Conservation (phyloP, 2,113 vertebrate species). For the Pampusana beccarii region DNA sequence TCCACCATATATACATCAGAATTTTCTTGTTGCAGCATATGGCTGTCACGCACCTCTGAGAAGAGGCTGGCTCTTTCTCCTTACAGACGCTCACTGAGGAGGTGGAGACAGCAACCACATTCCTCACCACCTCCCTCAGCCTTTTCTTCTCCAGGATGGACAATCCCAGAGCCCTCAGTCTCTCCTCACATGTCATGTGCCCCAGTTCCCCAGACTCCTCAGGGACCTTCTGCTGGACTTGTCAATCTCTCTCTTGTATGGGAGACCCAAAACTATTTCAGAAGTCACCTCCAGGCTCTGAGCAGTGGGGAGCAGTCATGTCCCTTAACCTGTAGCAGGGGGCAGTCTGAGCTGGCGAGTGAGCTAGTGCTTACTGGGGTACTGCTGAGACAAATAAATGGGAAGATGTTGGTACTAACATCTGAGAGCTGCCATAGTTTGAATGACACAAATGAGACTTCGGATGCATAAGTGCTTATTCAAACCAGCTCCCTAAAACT, state of each 20-base stretch:
- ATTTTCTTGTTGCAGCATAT: background rate
- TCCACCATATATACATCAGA: background rate
- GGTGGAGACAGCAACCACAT: background rate
- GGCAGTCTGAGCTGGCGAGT: background rate
- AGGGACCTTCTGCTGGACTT: background rate
- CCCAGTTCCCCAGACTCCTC: background rate
- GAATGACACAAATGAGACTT: background rate
- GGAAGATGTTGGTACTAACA: background rate
- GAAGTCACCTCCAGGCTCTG: background rate
- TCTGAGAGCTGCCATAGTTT: background rate
- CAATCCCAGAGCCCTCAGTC: background rate
- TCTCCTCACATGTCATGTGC: background rate
- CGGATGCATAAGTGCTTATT: background rate
- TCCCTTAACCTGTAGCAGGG: background rate
- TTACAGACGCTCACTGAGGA: accelerated
- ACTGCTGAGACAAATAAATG: background rate
- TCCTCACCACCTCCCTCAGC: background rate
- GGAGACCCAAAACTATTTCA: background rate
- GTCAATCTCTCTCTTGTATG: background rate
- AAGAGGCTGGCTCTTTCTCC: background rate
- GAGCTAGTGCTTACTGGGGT: background rate
- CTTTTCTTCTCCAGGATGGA: background rate
- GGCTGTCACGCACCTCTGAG: accelerated
- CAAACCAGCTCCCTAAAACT: background rate
- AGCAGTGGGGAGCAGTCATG: background rate